Evolutionary conservation across 1,140 invertebrate genomes (phyloP), one percentile per base, ranked within the genome.

Genomic region (Centruroides vittatus): DNA sequence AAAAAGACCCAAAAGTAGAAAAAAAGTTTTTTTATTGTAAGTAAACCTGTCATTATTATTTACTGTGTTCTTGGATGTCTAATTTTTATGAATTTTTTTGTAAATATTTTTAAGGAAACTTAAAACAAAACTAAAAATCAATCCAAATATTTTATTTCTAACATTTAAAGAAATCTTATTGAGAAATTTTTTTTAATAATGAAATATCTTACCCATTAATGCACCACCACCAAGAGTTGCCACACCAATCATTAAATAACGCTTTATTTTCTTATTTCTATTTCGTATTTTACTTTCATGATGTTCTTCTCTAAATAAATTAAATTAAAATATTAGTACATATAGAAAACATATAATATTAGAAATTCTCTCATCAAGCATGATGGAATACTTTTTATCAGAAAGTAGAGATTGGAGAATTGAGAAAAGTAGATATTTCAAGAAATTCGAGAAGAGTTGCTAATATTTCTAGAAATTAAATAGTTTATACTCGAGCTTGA

Each of bases 161-260:
- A 51, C 34, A 51, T 12, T 51, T n/a, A 51, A 12, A n/a, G 49
- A 51, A 34, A 51, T 51, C 12, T 12, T 51, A 8, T 53, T 53
- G 41, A 41, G 41, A 41, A 41, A 6, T 41, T 41, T 8, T 41
- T 41, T 55, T 11, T 6, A 36, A 11, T 9, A 47, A 34, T 41
- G n/a, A 13, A 48, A 57, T 53, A 1, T 46, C 68, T 67, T 51
- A 71, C 83, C 83, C 57, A 85, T 76, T 47, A 84, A 70, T 41
- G 82, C 78, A 51, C 83, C 83, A 41, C 83, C 83, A 36, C 81
- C 81, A 35, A 84, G 65, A 12, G 82, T 82, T 12, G 83, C 83
- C 36, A 84, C 68, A 46, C 82, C 81, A 62, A 85, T 81, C 56
- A 82, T 70, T 53, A 81, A 78, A 69, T 80, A 82, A 36, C 82